These are phyloP conservation scores for Meda fulgida DNA, from an alignment of 2,797 vertebrate genomes.

Conservation along the genomic window DNA sequence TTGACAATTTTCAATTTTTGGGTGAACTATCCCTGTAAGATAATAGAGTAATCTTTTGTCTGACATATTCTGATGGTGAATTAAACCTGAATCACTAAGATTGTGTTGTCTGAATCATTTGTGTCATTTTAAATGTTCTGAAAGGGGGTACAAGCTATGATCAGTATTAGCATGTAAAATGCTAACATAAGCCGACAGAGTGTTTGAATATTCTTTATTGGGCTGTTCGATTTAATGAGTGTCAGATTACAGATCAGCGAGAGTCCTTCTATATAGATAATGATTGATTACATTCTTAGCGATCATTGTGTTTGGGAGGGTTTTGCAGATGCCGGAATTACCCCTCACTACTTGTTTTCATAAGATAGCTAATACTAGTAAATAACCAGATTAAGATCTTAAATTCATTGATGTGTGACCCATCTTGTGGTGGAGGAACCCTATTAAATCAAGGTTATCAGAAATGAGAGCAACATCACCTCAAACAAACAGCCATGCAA, in stretches of 20 bases:
- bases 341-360: neutral
- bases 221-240: conserved; percentile 7
- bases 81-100: neutral
- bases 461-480: conserved; percentile 24
- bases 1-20: neutral
- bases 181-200: conserved; percentile 9
- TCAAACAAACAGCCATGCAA: conserved; percentile 47
- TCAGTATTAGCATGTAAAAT: neutral
- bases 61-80: neutral
- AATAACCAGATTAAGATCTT: conserved; percentile 44
- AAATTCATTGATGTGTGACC: conserved; percentile 32
- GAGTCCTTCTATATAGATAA: neutral
- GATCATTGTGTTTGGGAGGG: no score
- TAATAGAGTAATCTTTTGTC: conserved; percentile 6
- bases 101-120: conserved; percentile 11
- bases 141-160: neutral
- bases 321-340: neutral
- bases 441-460: conserved; percentile 47
- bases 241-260: conserved; percentile 25
- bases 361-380: conserved; percentile 26
- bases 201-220: conserved; percentile 25
- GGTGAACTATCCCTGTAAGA: neutral
- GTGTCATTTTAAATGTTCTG: neutral
- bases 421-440: conserved; percentile 7
- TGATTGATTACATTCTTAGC: conserved; percentile 25